A percentile compares a stretch with the other conserved stretches of the same genome.
Evolutionary conservation across 2,113 vertebrate genomes (phyloP).

Genomic region (Echinops telfairi): DNA sequence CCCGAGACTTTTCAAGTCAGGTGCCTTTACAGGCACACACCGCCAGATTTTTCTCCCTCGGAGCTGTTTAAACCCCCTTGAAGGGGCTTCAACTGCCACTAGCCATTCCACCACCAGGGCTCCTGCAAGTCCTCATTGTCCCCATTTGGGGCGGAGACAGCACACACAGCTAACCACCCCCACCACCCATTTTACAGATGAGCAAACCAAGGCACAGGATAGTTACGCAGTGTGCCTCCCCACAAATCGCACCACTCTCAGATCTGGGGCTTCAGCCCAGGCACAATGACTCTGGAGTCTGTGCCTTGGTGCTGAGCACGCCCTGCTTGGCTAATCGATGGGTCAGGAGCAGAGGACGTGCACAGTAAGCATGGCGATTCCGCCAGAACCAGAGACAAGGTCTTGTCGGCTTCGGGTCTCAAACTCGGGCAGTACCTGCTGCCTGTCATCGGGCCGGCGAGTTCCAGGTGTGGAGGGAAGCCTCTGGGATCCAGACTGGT

Average conservation of each 20-base stretch:
- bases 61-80: not conserved
- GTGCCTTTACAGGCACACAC: not conserved
- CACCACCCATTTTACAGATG: not conserved
- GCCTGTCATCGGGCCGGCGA: constrained; percentile 1
- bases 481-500: not conserved
- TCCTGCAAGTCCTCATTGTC: not conserved
- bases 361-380: not conserved
- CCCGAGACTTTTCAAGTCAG: not conserved
- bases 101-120: not conserved
- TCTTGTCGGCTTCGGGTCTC: not conserved
- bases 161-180: not conserved
- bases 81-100: not conserved
- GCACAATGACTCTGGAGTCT: not conserved
- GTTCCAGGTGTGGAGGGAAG: not conserved
- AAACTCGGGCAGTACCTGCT: not conserved
- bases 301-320: not conserved
- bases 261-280: not conserved
- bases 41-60: not conserved
- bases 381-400: not conserved
- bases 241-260: constrained; percentile 19
- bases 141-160: not conserved
- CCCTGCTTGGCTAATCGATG: not conserved
- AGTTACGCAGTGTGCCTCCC: not conserved
- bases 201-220: not conserved
- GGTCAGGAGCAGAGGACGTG: not conserved